These are phyloP conservation scores for Heliconius eleuchia DNA, from an alignment of 1,140 invertebrate genomes.

Conservation along the genomic window DNA sequence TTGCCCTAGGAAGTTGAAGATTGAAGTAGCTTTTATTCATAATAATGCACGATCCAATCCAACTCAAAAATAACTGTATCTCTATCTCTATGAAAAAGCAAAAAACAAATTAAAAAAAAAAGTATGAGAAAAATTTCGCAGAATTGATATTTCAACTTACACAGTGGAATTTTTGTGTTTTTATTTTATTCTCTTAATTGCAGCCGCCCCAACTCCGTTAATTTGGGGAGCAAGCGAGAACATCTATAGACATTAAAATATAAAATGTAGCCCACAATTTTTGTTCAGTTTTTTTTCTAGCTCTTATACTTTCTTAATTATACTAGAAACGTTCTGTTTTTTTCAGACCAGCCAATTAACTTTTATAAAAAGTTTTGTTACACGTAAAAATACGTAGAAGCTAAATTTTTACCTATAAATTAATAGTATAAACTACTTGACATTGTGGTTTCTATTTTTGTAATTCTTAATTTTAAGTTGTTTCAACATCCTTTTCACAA, in stretches of 20 bases:
- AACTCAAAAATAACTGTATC: background rate
- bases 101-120: background rate
- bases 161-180: conserved; percentile 3
- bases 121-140: background rate
- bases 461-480: too few relatives aligned
- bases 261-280: background rate
- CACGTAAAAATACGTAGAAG: background rate
- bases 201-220: conserved; percentile 1
- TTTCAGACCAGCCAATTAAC: background rate
- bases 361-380: background rate
- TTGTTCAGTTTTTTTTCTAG: background rate
- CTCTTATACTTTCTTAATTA: conserved; percentile 9
- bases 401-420: background rate
- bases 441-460: too few relatives aligned
- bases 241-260: conserved; percentile 4
- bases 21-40: background rate
- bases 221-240: conserved; percentile 4
- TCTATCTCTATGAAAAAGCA: background rate
- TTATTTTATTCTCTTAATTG: conserved; percentile 7
- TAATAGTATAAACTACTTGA: background rate
- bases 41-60: background rate
- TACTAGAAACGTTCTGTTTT: background rate
- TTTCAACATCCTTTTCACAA: too few relatives aligned
- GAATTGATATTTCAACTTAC: background rate
- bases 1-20: background rate